phyloP scores from a whole-genome alignment of 2,797 vertebrate species.

The Jordanella pulchra region DNA sequence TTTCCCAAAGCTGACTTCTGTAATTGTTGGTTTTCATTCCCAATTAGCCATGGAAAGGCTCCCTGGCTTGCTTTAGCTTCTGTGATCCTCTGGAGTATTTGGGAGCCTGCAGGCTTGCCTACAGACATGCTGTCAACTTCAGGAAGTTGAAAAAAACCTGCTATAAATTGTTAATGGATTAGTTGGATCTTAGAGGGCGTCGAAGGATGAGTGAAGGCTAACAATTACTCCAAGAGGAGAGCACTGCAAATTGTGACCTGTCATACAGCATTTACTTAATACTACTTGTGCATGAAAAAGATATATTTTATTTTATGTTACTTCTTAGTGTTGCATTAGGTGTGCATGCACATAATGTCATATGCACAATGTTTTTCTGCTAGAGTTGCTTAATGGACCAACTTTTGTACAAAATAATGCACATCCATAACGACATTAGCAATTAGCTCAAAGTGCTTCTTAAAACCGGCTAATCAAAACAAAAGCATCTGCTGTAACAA shows the following conservation, averaged over 20 bases:
- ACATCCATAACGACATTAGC: background rate
- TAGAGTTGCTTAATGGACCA: background rate
- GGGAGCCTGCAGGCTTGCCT: conserved; percentile 44
- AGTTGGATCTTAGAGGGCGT: conserved; percentile 39
- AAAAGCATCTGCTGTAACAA: background rate
- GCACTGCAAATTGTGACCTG: conserved; percentile 4
- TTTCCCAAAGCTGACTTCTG: conserved; percentile 35
- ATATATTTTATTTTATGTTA: background rate
- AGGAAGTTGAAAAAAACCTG: conserved; percentile 57
- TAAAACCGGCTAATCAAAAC: background rate
- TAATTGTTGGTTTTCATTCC: conserved; percentile 63
- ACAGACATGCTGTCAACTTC: conserved; percentile 59
- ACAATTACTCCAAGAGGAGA: conserved; percentile 40
- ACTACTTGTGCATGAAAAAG: background rate
- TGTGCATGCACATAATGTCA: background rate
- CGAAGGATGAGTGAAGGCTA: conserved; percentile 34
- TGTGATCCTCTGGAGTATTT: conserved; percentile 35
- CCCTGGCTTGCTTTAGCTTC: conserved; percentile 22
- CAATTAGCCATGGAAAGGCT: conserved; percentile 54
- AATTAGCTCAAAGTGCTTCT: background rate
- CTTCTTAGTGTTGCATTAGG: background rate
- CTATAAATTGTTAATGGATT: conserved; percentile 55
- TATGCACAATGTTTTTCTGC: background rate
- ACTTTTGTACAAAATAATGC: background rate
- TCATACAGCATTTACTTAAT: conserved; percentile 1